A percentile compares a stretch with the other conserved stretches of the same genome.
phyloP scores from a whole-genome alignment of 2,888 invertebrate species.

The Zhuqinia jingwanae region DNA sequence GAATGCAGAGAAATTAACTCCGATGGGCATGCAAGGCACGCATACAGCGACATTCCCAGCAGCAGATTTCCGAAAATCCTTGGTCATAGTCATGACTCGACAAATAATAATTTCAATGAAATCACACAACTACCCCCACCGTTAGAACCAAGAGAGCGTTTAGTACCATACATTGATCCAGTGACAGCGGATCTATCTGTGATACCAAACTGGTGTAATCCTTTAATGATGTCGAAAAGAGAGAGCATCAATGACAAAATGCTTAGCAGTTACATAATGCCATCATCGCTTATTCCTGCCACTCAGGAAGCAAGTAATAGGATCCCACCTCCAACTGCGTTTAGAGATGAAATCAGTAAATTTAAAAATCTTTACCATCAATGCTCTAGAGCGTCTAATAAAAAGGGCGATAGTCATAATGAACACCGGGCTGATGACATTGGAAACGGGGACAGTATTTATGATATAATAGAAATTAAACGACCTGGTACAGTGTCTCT shows the following conservation, averaged over 20 bases:
- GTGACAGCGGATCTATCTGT: slow-evolving; percentile 12
- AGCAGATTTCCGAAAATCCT: background rate
- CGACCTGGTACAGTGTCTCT: slow-evolving; percentile 21
- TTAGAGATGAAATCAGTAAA: slow-evolving; percentile 4
- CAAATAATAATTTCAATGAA: background rate
- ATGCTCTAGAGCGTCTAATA: background rate
- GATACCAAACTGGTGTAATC: slow-evolving; percentile 41
- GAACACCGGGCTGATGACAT: background rate
- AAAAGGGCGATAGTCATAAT: background rate
- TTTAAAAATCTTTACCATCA: background rate
- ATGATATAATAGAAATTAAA: slow-evolving; percentile 55
- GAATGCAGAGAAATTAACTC: background rate
- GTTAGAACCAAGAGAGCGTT: slow-evolving; percentile 40
- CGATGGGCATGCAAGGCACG: background rate
- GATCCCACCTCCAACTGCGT: slow-evolving; percentile 59
- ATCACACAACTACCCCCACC: slow-evolving; percentile 39
- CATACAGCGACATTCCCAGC: background rate
- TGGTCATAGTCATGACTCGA: background rate
- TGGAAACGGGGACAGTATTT: background rate
- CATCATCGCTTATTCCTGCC: slow-evolving; percentile 32
- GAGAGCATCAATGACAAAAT: background rate
- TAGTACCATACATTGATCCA: slow-evolving; percentile 24
- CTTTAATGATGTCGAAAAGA: background rate
- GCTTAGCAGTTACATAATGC: slow-evolving; percentile 48
- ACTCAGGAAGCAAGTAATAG: background rate